These are phyloP conservation scores for Phortica magna DNA, from an alignment of 2,888 invertebrate species.

Conservation along the genomic window DNA sequence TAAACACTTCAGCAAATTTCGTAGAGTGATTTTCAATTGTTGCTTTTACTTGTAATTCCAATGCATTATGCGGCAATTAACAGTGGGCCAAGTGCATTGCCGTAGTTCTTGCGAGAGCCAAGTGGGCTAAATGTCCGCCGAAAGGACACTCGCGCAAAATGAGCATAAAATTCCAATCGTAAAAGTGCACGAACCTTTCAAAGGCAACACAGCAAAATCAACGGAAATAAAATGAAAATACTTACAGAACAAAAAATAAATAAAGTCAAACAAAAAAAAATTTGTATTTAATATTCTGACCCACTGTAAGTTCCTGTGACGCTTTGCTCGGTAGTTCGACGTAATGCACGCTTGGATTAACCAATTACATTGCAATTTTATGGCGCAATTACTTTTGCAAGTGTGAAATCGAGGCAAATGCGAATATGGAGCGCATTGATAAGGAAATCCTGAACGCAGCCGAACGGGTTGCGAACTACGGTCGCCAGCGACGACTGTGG, in stretches of 20 bases:
- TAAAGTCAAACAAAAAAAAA: background rate
- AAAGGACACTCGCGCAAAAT: too few relatives aligned
- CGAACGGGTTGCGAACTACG: conserved; percentile 34
- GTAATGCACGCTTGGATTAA: conserved; percentile 71
- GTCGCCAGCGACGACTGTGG: conserved; percentile 1
- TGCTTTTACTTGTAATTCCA: too few relatives aligned
- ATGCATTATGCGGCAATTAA: too few relatives aligned
- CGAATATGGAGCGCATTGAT: conserved; percentile 71
- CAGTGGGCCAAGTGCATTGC: too few relatives aligned
- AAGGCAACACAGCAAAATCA: background rate
- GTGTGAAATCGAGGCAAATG: conserved; percentile 63
- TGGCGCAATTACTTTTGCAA: conserved; percentile 63
- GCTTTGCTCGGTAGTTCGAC: background rate
- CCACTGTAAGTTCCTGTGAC: background rate
- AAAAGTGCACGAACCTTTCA: too few relatives aligned
- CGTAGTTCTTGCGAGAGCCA: too few relatives aligned
- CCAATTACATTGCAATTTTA: conserved; percentile 77
- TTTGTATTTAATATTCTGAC: conserved; percentile 14
- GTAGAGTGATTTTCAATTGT: too few relatives aligned
- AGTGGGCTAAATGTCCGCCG: too few relatives aligned
- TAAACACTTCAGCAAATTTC: too few relatives aligned
- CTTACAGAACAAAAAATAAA: background rate
- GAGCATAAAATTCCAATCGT: too few relatives aligned
- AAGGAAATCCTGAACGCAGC: conserved; percentile 65
- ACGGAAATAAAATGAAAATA: background rate